Conservation (phyloP, 2,888 invertebrate species). For the Idaea biselata region DNA sequence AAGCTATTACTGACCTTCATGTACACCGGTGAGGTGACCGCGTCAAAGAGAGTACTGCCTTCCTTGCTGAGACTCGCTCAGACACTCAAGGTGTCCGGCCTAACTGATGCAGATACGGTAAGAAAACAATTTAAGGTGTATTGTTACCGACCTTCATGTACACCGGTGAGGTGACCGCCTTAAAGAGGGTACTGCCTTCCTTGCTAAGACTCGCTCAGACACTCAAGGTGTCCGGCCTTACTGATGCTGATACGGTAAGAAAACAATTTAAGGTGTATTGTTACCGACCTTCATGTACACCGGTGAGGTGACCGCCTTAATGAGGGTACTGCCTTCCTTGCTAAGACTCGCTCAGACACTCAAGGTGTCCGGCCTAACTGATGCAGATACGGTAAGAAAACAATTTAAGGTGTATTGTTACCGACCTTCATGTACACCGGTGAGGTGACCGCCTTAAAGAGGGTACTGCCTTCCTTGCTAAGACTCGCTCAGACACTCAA, state of each 20-base stretch:
- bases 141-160: conserved; percentile 94
- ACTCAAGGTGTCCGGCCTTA: conserved; percentile 90
- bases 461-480: conserved; percentile 87
- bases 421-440: conserved; percentile 94
- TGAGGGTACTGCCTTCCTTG: conserved; percentile 87
- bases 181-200: conserved; percentile 88
- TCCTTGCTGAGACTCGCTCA: conserved; percentile 88
- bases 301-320: conserved; percentile 92
- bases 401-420: too few species aligned
- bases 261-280: too few species aligned
- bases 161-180: conserved; percentile 92
- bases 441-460: conserved; percentile 91
- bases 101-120: conserved; percentile 87
- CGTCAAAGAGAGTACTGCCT: conserved; percentile 89
- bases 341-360: conserved; percentile 89
- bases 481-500: conserved; percentile 89
- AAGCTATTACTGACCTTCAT: conserved; percentile 90
- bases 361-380: conserved; percentile 90
- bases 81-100: conserved; percentile 89
- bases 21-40: conserved; percentile 93
- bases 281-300: conserved; percentile 93
- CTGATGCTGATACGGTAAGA: conserved; percentile 85
- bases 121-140: too few species aligned
- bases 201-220: conserved; percentile 89
- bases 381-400: conserved; percentile 85